A percentile compares a stretch with the other conserved stretches of the same genome.
phyloP scores from a whole-genome alignment of 2,888 invertebrate genomes.

The Cenopis cana region DNA sequence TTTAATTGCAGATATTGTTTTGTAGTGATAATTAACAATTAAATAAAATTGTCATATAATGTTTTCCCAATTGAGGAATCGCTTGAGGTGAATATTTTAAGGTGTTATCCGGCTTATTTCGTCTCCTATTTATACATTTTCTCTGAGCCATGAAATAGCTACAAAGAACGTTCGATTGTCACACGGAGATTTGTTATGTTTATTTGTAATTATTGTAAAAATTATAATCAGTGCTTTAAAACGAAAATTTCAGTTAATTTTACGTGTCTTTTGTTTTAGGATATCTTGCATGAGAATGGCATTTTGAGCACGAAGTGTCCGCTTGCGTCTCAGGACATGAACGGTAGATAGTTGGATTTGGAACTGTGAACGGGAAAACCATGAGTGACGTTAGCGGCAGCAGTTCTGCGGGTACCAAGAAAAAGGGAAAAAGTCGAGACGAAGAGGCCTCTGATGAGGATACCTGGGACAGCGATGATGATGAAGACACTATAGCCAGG shows the following conservation, averaged over 20 bases:
- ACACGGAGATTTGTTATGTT: conserved; percentile 36
- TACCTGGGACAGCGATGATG: conserved; percentile 76
- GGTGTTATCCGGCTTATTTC: conserved; percentile 72
- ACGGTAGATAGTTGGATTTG: conserved; percentile 28
- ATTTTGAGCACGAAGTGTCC: conserved; percentile 26
- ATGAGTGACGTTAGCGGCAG: conserved; percentile 74
- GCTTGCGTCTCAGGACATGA: conserved; percentile 36
- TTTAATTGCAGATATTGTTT: conserved; percentile 80
- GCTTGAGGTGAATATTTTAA: conserved; percentile 61
- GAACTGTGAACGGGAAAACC: conserved; percentile 45
- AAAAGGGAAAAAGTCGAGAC: conserved; percentile 64
- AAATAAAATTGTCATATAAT: conserved; percentile 54
- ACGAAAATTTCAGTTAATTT: neutral
- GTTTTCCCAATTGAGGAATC: conserved; percentile 56
- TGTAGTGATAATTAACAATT: conserved; percentile 64
- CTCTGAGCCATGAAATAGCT: conserved; percentile 72
- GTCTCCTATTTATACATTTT: conserved; percentile 57
- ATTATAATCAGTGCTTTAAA: conserved; percentile 1
- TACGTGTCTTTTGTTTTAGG: conserved; percentile 30
- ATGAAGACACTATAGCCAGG: conserved; percentile 79
- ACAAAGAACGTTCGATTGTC: conserved; percentile 64
- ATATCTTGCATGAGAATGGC: conserved; percentile 32
- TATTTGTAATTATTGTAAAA: conserved; percentile 21
- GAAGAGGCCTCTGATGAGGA: conserved; percentile 74
- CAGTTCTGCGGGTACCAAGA: conserved; percentile 66